Evolutionary conservation across 2,797 vertebrate species (phyloP), one percentile per base, ranked within the genome.

Genomic region (Malurus splendens): DNA sequence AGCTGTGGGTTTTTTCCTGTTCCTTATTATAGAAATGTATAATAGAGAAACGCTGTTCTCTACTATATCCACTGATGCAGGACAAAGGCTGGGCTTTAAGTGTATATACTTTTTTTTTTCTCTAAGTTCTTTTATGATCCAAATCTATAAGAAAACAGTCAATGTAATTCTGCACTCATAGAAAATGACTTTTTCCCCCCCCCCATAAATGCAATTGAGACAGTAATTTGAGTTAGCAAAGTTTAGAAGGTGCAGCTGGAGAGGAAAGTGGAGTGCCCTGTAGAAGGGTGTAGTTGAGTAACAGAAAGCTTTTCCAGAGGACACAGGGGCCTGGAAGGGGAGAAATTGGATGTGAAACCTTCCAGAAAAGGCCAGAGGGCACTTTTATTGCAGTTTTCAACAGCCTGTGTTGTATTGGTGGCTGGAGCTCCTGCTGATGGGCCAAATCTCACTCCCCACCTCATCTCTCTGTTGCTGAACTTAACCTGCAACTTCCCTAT

Each of bases 221-320:
- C 42, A 64, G 91, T 86, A 92, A 93, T 66, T 90, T 45, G 67
- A 92, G 86, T 73, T 87, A 62, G 56, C 50, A 84, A 79, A 84
- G 42, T 57, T 92, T 90, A 91, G 83, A 90, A 91, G 90, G 81
- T 88, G 44, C 90, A 93, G 81, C 90, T 94, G 91, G 83, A 86
- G 89, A 52, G 59, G 74, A 67, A 10, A 89, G 76, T 28, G 41
- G 30, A 77, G 50, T 74, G 50, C 57, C 56, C 30, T 67, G 50
- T 57, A 76, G 81, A 86, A 92, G 61, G 67, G 64, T 57, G 90
- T 86, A 93, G 81, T 48, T 92, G 65, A 88, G 47, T 76, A 73
- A 84, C 68, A 83, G 18, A 88, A 90, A 91, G 33, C 18, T 73
- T 87, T 93, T 92, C 76, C 55, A 83, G 85, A 88, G 62, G 72